These are phyloP conservation scores for Heliconius hortense DNA, from an alignment of 2,888 invertebrate species.

Conservation along the genomic window DNA sequence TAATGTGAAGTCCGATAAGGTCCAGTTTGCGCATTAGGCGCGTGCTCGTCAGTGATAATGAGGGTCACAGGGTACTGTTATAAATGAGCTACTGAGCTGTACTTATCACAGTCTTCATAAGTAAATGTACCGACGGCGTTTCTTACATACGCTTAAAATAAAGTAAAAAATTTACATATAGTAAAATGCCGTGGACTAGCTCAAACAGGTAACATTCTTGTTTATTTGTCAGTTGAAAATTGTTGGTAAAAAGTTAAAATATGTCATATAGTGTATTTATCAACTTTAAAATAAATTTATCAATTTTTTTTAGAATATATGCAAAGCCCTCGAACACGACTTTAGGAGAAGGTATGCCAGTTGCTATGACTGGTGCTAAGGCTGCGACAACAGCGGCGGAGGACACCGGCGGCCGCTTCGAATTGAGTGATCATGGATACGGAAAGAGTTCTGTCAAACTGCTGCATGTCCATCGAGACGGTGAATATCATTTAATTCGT, in stretches of 20 bases:
- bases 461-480: slow-evolving; percentile 86
- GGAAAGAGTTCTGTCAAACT: slow-evolving; percentile 90
- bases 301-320: slow-evolving; percentile 75
- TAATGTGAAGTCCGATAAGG: slow-evolving; percentile 48
- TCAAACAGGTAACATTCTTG: slow-evolving; percentile 66
- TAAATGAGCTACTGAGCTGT: slow-evolving; percentile 56
- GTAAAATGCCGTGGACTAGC: slow-evolving; percentile 77
- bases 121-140: slow-evolving; percentile 68
- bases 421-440: slow-evolving; percentile 85
- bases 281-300: too few relatives aligned
- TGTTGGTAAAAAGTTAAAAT: neutral
- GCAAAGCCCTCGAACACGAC: slow-evolving; percentile 76
- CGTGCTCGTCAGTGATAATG: slow-evolving; percentile 70
- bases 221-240: neutral
- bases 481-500: slow-evolving; percentile 85
- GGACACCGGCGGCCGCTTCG: slow-evolving; percentile 79
- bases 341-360: slow-evolving; percentile 51
- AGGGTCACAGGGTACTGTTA: slow-evolving; percentile 71
- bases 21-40: slow-evolving; percentile 58
- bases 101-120: slow-evolving; percentile 56
- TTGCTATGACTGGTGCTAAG: slow-evolving; percentile 36
- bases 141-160: slow-evolving; percentile 72
- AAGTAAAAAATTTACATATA: slow-evolving; percentile 60
- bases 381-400: slow-evolving; percentile 65
- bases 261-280: slow-evolving; percentile 10